These are phyloP conservation scores for Passer montanus DNA, from an alignment of 2,113 vertebrate genomes.

Conservation along the genomic window DNA sequence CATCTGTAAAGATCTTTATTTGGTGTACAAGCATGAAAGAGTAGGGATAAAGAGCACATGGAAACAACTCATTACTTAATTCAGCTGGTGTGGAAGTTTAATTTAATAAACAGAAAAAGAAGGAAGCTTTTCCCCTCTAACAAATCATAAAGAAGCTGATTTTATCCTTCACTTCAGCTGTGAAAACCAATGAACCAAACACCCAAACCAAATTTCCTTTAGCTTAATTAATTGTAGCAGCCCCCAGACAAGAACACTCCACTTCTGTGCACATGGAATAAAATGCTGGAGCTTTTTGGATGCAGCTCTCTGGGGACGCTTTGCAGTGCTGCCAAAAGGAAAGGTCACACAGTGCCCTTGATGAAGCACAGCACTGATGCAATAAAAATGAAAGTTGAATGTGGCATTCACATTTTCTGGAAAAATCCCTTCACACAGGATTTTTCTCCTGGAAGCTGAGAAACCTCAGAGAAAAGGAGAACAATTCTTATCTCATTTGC, in stretches of 20 bases:
- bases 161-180: background rate
- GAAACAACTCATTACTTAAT: background rate
- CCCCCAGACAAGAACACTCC: background rate
- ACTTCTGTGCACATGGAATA: background rate
- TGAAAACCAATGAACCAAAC: background rate
- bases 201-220: background rate
- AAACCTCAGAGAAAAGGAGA: too few species aligned
- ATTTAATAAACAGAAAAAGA: background rate
- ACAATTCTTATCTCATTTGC: too few species aligned
- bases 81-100: background rate
- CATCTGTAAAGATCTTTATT: background rate
- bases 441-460: too few species aligned
- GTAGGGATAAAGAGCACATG: background rate
- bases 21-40: background rate
- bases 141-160: background rate
- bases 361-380: background rate
- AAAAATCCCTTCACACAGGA: too few species aligned
- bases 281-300: background rate
- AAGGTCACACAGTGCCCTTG: background rate
- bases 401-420: background rate
- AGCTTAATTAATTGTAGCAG: slow-evolving; percentile 13
- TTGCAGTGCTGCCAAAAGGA: background rate
- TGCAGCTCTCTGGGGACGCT: background rate
- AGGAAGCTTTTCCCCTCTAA: accelerated
- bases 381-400: background rate